phyloP scores from a whole-genome alignment of 2,888 invertebrate genomes.

The Euplagia quadripunctaria region DNA sequence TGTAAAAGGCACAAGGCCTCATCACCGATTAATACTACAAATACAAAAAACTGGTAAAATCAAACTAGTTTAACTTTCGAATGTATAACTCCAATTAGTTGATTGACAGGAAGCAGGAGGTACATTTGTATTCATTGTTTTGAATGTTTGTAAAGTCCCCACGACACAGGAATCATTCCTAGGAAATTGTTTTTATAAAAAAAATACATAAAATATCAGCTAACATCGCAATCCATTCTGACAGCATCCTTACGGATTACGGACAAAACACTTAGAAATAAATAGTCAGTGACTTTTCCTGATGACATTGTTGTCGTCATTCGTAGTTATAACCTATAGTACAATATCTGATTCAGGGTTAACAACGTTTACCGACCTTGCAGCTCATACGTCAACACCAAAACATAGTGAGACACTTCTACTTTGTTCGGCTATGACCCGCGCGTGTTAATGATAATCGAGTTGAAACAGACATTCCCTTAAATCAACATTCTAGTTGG shows the following conservation, averaged over 20 bases:
- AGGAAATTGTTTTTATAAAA: no score
- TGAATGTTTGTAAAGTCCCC: no score
- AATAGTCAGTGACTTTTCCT: conserved; percentile 16
- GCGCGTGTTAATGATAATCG: not conserved
- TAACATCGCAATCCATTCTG: not conserved
- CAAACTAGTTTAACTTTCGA: conserved; percentile 19
- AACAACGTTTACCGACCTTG: conserved; percentile 51
- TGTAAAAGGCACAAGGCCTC: conserved; percentile 45
- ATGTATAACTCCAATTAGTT: not conserved
- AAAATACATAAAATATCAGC: no score
- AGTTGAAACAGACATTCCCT: no score
- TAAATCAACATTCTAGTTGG: no score
- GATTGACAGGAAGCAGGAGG: not conserved
- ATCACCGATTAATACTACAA: conserved; percentile 31
- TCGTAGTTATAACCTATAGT: conserved; percentile 22
- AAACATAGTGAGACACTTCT: conserved; percentile 27
- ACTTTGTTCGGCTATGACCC: conserved; percentile 43
- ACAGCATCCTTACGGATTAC: not conserved
- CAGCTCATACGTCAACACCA: conserved; percentile 37
- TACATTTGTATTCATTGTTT: no score
- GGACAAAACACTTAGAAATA: conserved; percentile 9
- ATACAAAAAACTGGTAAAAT: conserved; percentile 24
- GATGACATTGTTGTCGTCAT: conserved; percentile 29
- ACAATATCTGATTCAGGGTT: conserved; percentile 49
- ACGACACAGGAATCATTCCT: no score